Conservation (phyloP, 2,888 invertebrate species). For the Tetragnatha montana region DNA sequence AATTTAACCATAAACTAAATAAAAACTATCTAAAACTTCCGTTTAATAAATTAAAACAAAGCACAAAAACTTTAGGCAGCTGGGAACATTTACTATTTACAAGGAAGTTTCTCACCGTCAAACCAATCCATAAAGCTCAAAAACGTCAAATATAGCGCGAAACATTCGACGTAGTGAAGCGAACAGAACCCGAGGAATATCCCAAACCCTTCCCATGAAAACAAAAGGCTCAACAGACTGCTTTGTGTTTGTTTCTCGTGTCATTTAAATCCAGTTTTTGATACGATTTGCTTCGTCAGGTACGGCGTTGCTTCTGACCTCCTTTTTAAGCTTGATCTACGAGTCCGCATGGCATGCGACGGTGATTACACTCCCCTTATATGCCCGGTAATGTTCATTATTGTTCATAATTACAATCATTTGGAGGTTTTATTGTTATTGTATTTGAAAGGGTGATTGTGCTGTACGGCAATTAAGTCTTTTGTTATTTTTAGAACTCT, state of each 20-base stretch:
- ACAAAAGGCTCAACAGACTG: conserved; percentile 40
- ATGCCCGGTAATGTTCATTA: background rate
- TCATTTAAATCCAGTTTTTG: conserved; percentile 61
- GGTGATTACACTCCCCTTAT: background rate
- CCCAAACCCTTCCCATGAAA: conserved; percentile 48
- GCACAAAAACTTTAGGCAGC: background rate
- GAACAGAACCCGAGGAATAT: conserved; percentile 27
- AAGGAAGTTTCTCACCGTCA: conserved; percentile 16
- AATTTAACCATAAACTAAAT: too few species aligned
- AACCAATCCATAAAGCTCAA: conserved; percentile 28
- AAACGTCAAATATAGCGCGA: conserved; percentile 34
- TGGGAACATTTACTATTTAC: conserved; percentile 19
- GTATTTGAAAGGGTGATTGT: background rate
- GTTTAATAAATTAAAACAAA: too few species aligned
- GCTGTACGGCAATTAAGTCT: background rate
- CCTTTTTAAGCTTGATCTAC: conserved; percentile 51
- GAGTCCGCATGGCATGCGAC: conserved; percentile 4
- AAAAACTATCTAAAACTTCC: too few species aligned
- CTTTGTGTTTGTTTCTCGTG: conserved; percentile 35
- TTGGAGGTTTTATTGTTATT: background rate
- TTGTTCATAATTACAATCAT: background rate
- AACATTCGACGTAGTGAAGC: conserved; percentile 20
- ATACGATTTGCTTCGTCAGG: conserved; percentile 54
- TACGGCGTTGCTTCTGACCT: conserved; percentile 47
- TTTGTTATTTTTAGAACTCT: background rate